Base-by-base conservation (phyloP, 2,797 vertebrate species). In the Rhabdomys pumilio region DNA sequence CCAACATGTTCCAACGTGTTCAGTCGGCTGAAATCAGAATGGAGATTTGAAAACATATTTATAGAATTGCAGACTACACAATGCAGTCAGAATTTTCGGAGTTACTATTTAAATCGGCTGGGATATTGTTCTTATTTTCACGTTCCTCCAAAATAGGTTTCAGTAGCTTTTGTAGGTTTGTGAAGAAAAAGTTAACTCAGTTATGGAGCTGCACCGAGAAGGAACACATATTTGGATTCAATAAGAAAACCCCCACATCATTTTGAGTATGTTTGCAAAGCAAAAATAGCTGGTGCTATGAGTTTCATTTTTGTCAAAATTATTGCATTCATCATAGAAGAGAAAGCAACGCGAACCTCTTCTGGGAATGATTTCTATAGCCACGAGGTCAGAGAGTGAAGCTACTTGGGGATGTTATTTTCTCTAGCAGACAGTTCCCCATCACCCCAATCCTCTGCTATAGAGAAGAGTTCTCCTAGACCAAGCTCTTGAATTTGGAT, bases 191-290 rank as follows among this genome's bases (percentile, higher is more conserved):
- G 82, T 82, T 63, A 96, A 90, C 93, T 96, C 72, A 92, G 86
- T 91, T 95, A 92, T 53, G 90, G 89, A 95, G 59, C 86, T 80
- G 83, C 61, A 67, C 93, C 89, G 96, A 95, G 80, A 72, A 94
- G 88, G 94, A 97, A 96, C 94, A 95, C 82, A 77, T 29, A 90
- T 89, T 97, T 96, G 92, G 86, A 95, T 94, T 97, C 77, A 95
- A 76, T 50, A 87, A 82, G 73, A 96, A 97, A 90, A 65, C 90
- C 26, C 47, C 93, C 91, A 93, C 91, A 88, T 91, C 59, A 34
- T 94, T 96, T 95, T 96, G 34, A 55, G n/a, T 44, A 76, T 95
- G 89, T 96, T 95, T 96, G 89, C 89, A 90, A 91, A 90, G 90
- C 93, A 95, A 95, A 96, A 96, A 95, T 90, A 96, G 83, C 80